These are phyloP conservation scores for Delphinapterus leucas DNA, from an alignment of 2,113 vertebrate genomes.

Conservation along the genomic window DNA sequence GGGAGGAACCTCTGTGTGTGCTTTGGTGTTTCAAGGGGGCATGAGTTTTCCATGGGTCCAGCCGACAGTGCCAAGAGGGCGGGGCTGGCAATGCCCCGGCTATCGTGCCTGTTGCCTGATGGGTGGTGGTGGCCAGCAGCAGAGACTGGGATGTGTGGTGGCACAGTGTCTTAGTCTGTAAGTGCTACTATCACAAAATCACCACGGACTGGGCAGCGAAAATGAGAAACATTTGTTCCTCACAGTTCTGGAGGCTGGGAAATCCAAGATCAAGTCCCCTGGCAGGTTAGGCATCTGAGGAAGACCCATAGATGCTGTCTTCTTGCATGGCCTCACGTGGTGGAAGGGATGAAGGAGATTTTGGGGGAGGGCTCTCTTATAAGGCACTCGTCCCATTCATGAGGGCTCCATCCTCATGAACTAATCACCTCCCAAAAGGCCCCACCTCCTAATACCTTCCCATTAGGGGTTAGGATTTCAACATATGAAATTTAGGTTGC, in stretches of 20 bases:
- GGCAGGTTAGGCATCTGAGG: background rate
- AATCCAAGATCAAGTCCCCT: background rate
- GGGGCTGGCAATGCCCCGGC: background rate
- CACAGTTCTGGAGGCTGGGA: background rate
- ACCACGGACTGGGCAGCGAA: background rate
- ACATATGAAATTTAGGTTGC: background rate
- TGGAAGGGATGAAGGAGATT: background rate
- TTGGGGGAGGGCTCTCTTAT: background rate
- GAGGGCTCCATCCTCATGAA: too few species aligned
- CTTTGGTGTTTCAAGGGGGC: background rate
- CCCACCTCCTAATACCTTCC: background rate
- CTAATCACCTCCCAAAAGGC: background rate
- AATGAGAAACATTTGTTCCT: background rate
- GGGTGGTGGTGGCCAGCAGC: too few species aligned
- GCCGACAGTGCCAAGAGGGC: background rate
- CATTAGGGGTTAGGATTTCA: background rate
- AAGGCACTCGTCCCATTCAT: background rate
- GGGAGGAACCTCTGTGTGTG: accelerated
- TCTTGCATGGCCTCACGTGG: background rate
- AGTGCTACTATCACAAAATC: background rate
- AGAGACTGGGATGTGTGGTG: background rate
- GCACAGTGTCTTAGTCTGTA: too few species aligned
- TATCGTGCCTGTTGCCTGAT: too few species aligned
- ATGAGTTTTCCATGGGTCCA: background rate
- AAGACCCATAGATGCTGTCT: background rate